phyloP scores from a whole-genome alignment of 2,888 invertebrate species.

The Thyatira batis region DNA sequence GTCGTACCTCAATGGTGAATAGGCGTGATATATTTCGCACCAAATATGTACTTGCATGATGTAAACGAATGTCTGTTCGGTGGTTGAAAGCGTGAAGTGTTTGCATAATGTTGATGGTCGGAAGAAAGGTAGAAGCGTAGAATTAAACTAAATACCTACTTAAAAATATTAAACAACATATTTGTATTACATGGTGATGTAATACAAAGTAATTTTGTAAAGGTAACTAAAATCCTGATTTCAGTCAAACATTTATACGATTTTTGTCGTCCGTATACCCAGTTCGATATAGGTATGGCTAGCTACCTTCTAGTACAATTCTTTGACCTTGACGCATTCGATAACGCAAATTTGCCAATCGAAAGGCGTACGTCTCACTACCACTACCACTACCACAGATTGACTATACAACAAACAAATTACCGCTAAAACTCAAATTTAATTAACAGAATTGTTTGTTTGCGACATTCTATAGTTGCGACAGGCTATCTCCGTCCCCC shows the following conservation, averaged over 20 bases:
- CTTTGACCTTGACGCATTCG: no score
- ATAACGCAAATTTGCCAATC: not conserved
- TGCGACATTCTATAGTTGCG: slow-evolving; percentile 56
- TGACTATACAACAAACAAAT: no score
- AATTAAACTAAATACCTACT: no score
- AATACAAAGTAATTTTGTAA: no score
- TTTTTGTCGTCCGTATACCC: no score
- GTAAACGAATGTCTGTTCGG: not conserved
- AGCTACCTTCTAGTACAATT: no score
- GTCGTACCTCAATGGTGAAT: slow-evolving; percentile 17
- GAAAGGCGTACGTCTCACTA: not conserved
- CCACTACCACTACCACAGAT: not conserved
- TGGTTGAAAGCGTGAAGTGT: not conserved
- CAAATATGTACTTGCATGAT: slow-evolving; percentile 13
- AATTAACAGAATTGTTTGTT: slow-evolving; percentile 51
- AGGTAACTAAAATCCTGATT: no score
- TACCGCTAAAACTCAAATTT: slow-evolving; percentile 5
- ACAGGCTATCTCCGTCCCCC: slow-evolving; percentile 52
- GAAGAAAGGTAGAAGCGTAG: not conserved
- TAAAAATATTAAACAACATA: no score
- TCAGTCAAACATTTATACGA: no score
- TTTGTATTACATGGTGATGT: not conserved
- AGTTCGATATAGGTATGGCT: no score
- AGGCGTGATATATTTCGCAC: slow-evolving; percentile 21
- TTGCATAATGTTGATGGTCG: not conserved